Base-by-base conservation (phyloP, 2,888 invertebrate genomes). In the Dichetophora obliterata region DNA sequence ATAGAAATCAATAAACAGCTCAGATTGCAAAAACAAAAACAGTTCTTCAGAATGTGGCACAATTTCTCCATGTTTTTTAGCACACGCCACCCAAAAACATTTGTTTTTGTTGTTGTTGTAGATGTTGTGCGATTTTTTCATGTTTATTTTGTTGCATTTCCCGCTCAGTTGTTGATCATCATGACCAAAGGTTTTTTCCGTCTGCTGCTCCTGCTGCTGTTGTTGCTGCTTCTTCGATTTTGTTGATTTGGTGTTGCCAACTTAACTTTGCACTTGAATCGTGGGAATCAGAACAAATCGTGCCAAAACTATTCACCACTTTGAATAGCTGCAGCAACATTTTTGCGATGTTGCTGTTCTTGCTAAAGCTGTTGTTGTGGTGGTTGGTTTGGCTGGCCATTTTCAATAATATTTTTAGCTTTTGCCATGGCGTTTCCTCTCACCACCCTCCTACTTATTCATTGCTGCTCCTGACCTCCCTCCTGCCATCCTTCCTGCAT, bases 261-360 rank as follows among this genome's bases (percentile, higher is more conserved):
- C 74, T 65, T 52, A 74, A 74, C 66, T 66, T 66, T 83, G 83
- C 83, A 83, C 83, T 83, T 82, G 83, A 82, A 83, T 81, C 83
- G 83, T 83, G 83, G 82, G 83, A 83, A 83, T 83, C 82, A 82
- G 83, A 83, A 82, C 83, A 82, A 83, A 82, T 83, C 83, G 83
- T 83, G 83, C 81, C 82, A 82, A 82, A 83, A 82, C 82, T 83
- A 82, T 83, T 83, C 82, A 83, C 82, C 83, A 82, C 82, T 82
- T 80, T 81, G 75, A 83, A 83, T 82, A 80, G 79, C 82, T 82
- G 79, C 81, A 81, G 78, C 81, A 81, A 81, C 80, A 82, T 81
- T 81, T 83, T 82, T 82, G 19, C 14, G 22, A 16, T 52, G 71
- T 37, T 74, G 79, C 78, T 75, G 77, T 78, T 52, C 75, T 50